Conservation (phyloP, 1,140 invertebrate genomes). For the Wiebesia pumilae region DNA sequence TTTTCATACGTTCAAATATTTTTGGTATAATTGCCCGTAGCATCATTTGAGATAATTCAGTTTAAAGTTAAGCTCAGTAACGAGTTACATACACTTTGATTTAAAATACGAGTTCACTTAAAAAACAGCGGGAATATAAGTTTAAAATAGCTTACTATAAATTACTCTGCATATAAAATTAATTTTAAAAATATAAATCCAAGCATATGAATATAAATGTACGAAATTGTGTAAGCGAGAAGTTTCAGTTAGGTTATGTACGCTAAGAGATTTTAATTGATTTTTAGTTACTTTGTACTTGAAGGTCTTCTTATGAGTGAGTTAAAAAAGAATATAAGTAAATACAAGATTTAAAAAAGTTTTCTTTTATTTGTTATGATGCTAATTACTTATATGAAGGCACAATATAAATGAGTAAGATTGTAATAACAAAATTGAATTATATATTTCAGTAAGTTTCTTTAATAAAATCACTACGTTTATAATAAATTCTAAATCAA, state of each 20-base stretch:
- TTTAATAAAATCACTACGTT: too few species aligned
- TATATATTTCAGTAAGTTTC: not conserved
- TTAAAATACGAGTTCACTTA: constrained; percentile 15
- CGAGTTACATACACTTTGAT: not conserved
- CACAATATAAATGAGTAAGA: not conserved
- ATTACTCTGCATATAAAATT: not conserved
- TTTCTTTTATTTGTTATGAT: not conserved
- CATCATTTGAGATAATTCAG: constrained; percentile 10
- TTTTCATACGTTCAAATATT: not conserved
- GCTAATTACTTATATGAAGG: not conserved
- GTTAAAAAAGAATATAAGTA: not conserved
- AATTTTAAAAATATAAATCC: constrained; percentile 7
- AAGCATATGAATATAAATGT: not conserved
- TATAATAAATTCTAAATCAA: too few species aligned
- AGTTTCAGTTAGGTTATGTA: not conserved
- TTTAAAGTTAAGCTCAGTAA: constrained; percentile 2
- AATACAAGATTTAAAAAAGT: not conserved
- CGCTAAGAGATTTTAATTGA: constrained; percentile 6
- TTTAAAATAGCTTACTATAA: constrained; percentile 23
- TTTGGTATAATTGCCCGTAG: not conserved
- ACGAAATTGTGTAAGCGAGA: not conserved
- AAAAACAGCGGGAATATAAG: constrained; percentile 3
- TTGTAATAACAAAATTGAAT: not conserved
- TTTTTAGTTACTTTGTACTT: not conserved
- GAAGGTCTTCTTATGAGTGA: not conserved